Conservation (phyloP, 2,113 vertebrate genomes). For the Pterophyllum scalare region DNA sequence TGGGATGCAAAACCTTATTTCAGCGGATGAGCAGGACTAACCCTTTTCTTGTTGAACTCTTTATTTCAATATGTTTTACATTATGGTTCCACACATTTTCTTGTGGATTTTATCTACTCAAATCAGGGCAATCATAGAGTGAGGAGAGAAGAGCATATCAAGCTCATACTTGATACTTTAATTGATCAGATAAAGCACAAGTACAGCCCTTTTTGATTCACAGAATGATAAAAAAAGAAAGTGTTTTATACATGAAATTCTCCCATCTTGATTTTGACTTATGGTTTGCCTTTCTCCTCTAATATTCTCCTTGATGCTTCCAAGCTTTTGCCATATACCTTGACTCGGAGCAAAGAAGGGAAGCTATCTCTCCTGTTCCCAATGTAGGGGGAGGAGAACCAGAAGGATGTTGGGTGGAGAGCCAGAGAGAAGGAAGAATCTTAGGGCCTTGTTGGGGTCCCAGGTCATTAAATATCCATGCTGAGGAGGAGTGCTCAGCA, state of each 20-base stretch:
- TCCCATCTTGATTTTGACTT: slow-evolving; percentile 12
- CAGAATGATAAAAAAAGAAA: slow-evolving; percentile 15
- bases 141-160: not conserved
- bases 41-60: not conserved
- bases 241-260: slow-evolving; percentile 21
- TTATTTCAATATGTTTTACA: not conserved
- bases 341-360: slow-evolving; percentile 57
- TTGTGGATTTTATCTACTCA: not conserved
- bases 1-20: not conserved
- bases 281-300: slow-evolving; percentile 24
- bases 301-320: slow-evolving; percentile 70
- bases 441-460: slow-evolving; percentile 60
- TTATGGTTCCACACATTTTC: not conserved
- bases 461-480: slow-evolving; percentile 78
- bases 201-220: not conserved
- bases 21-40: not conserved
- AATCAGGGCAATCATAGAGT: not conserved
- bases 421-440: slow-evolving; percentile 29
- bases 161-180: not conserved
- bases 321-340: slow-evolving; percentile 48
- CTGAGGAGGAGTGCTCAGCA: slow-evolving; percentile 62
- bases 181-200: slow-evolving; percentile 6
- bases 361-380: slow-evolving; percentile 50
- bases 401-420: slow-evolving; percentile 56
- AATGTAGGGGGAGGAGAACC: slow-evolving; percentile 64